These are phyloP conservation scores for Leptarthrus brevirostris DNA, from an alignment of 2,888 invertebrate genomes.

Conservation along the genomic window DNA sequence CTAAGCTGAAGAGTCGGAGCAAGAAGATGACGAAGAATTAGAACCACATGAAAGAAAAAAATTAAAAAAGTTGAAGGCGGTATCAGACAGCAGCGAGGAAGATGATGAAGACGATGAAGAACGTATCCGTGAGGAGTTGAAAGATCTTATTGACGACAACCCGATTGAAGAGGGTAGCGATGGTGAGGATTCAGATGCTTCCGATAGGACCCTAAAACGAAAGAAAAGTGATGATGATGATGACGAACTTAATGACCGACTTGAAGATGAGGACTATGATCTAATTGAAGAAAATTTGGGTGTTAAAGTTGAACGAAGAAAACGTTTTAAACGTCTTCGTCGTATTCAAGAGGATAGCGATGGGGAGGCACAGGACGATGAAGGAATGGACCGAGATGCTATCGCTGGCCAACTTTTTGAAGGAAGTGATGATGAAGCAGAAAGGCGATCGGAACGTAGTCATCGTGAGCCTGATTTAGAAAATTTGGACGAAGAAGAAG, in stretches of 20 bases:
- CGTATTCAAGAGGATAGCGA: conserved; percentile 93
- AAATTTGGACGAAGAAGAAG: conserved; percentile 81
- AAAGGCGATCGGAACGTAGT: conserved; percentile 78
- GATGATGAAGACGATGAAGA: conserved; percentile 94
- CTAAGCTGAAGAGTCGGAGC: conserved; percentile 88
- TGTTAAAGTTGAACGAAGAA: conserved; percentile 90
- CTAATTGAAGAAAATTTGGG: conserved; percentile 98
- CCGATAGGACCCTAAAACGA: conserved; percentile 76
- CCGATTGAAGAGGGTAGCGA: conserved; percentile 89
- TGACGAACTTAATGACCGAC: conserved; percentile 87
- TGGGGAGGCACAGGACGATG: conserved; percentile 83
- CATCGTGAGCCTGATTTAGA: conserved; percentile 75
- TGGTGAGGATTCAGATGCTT: conserved; percentile 83
- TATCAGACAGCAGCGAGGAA: conserved; percentile 86
- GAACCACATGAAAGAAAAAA: conserved; percentile 80
- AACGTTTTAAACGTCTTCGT: conserved; percentile 86
- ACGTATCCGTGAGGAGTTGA: conserved; percentile 84
- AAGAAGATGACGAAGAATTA: conserved; percentile 78
- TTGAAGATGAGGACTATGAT: conserved; percentile 99
- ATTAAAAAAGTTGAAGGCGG: conserved; percentile 79
- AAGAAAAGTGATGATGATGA: conserved; percentile 87
- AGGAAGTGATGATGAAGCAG: conserved; percentile 83
- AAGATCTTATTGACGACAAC: conserved; percentile 94
- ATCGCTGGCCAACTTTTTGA: conserved; percentile 91
- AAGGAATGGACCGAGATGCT: conserved; percentile 84